Conservation (phyloP, 1,140 invertebrate genomes). For the Bradysia coprophila region DNA sequence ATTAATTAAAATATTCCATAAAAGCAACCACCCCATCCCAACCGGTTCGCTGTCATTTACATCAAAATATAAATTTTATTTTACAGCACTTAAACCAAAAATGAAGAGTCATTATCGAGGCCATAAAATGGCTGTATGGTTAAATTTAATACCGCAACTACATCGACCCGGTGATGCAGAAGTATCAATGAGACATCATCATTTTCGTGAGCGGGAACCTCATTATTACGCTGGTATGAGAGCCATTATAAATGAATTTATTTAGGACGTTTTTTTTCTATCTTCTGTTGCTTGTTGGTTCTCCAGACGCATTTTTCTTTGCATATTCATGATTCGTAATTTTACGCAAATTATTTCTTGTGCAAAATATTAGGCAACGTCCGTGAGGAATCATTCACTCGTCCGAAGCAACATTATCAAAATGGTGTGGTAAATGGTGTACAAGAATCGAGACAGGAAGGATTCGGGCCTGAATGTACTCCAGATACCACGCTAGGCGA, state of each 20-base stretch:
- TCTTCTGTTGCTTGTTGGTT: constrained; percentile 6
- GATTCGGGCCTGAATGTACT: constrained; percentile 19
- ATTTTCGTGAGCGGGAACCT: constrained; percentile 49
- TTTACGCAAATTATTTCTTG: background rate
- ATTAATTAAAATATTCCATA: no score
- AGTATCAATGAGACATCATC: constrained; percentile 56
- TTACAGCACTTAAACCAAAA: constrained; percentile 43
- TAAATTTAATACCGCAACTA: constrained; percentile 73
- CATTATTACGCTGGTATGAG: constrained; percentile 48
- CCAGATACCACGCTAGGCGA: constrained; percentile 19
- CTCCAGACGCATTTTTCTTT: no score
- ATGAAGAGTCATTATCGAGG: constrained; percentile 73
- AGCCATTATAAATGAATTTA: constrained; percentile 1
- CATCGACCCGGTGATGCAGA: constrained; percentile 57
- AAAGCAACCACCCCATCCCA: no score
- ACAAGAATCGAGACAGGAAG: constrained; percentile 9
- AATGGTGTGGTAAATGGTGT: constrained; percentile 20
- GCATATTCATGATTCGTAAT: no score
- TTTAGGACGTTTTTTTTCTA: constrained; percentile 1
- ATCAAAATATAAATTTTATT: no score
- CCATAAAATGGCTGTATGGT: constrained; percentile 84
- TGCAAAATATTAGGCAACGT: constrained; percentile 27
- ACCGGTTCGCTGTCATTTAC: no score
- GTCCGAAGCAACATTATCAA: constrained; percentile 28
- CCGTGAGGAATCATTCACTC: constrained; percentile 34